Evolutionary conservation across 2,888 invertebrate genomes (phyloP).

Genomic region (Erebia epiphron): DNA sequence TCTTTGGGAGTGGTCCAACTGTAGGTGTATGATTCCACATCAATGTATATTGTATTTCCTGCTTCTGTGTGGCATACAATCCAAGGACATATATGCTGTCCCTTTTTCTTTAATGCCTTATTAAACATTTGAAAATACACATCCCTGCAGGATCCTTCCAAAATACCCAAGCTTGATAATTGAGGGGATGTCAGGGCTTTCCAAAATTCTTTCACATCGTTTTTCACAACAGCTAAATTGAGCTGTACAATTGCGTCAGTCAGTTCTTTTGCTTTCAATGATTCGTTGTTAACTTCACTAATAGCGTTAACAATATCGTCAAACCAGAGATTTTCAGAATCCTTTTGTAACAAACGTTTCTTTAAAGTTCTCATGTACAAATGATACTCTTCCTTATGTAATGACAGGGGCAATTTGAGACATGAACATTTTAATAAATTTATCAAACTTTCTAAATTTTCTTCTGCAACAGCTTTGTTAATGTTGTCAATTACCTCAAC

Average conservation of each 20-base stretch:
- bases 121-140: slow-evolving; percentile 76
- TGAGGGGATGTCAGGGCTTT: slow-evolving; percentile 58
- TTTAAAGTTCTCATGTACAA: slow-evolving; percentile 81
- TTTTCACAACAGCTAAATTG: slow-evolving; percentile 70
- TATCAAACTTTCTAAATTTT: slow-evolving; percentile 77
- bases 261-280: slow-evolving; percentile 72
- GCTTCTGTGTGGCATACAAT: slow-evolving; percentile 77
- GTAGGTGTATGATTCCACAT: slow-evolving; percentile 77
- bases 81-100: slow-evolving; percentile 76
- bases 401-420: slow-evolving; percentile 66
- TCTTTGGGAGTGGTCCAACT: slow-evolving; percentile 80
- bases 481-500: slow-evolving; percentile 82
- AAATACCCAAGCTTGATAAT: slow-evolving; percentile 51
- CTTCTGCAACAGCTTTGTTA: slow-evolving; percentile 83
- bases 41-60: slow-evolving; percentile 79
- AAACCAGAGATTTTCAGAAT: slow-evolving; percentile 83
- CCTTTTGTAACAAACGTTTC: slow-evolving; percentile 74
- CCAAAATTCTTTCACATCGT: slow-evolving; percentile 68
- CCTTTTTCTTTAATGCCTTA: slow-evolving; percentile 71
- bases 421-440: slow-evolving; percentile 72
- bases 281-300: slow-evolving; percentile 75
- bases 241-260: slow-evolving; percentile 72
- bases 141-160: slow-evolving; percentile 68
- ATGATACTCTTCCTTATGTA: slow-evolving; percentile 75
- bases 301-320: slow-evolving; percentile 81